Conservation (phyloP, 2,797 vertebrate genomes). For the Lophius americanus region DNA sequence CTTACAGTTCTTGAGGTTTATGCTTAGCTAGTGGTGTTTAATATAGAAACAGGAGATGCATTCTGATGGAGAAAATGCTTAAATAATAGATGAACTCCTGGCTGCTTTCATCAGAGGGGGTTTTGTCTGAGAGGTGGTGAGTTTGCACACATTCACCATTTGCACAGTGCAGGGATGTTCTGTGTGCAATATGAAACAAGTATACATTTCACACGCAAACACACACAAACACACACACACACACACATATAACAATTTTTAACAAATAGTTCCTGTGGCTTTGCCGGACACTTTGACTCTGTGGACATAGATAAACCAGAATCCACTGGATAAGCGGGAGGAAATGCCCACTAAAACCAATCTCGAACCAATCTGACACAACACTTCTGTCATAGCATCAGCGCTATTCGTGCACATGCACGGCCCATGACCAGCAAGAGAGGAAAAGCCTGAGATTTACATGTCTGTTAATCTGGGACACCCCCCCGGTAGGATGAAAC, state of each 20-base stretch:
- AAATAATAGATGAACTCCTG: conserved; percentile 85
- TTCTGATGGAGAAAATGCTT: conserved; percentile 80
- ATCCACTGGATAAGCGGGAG: conserved; percentile 32
- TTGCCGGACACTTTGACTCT: not conserved
- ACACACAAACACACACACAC: conserved; percentile 20
- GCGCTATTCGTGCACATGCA: conserved; percentile 30
- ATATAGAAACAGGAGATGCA: conserved; percentile 82
- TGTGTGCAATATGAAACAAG: conserved; percentile 9
- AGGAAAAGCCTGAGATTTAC: conserved; percentile 50
- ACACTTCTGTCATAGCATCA: conserved; percentile 46
- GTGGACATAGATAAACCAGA: conserved; percentile 12
- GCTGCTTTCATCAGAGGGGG: conserved; percentile 75
- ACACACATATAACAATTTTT: not conserved
- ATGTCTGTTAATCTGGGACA: conserved; percentile 68
- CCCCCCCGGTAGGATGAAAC: conserved; percentile 43
- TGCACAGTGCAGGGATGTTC: conserved; percentile 29
- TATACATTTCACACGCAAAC: not conserved
- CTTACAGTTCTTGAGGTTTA: conserved; percentile 59
- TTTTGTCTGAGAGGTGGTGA: conserved; percentile 65
- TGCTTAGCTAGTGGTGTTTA: conserved; percentile 77
- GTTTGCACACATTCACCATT: conserved; percentile 47
- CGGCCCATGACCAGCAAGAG: conserved; percentile 37
- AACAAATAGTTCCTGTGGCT: not conserved
- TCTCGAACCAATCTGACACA: conserved; percentile 43
- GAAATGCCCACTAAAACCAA: conserved; percentile 52